Percentiles rank a stretch among this genome's conserved stretches.
These are phyloP conservation scores for Uropsilus gracilis DNA, from an alignment of 2,113 vertebrate species.

Conservation along the genomic window DNA sequence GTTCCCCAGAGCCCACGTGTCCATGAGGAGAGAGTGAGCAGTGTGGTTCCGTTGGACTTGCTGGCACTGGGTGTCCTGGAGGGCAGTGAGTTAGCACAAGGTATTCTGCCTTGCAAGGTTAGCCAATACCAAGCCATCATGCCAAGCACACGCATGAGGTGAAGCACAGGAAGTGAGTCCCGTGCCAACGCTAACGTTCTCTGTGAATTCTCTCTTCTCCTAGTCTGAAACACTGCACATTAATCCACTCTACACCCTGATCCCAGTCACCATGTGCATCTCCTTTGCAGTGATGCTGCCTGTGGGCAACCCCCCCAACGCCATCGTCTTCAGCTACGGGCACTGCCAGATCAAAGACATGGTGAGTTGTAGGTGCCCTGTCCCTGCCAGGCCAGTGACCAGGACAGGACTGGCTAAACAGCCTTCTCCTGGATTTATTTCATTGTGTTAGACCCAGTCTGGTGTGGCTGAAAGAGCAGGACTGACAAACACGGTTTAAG, in stretches of 20 bases:
- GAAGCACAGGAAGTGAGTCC: not conserved
- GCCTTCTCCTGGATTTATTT: not conserved
- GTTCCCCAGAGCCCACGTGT: not conserved
- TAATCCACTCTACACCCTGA: constrained; percentile 97
- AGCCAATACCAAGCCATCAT: not conserved
- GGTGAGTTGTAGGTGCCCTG: constrained; percentile 85
- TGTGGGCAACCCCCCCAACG: constrained; percentile 98
- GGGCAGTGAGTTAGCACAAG: not conserved
- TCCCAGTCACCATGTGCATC: constrained; percentile 98
- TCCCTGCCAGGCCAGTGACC: not conserved
- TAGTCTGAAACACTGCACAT: constrained; percentile 97
- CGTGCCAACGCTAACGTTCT: not conserved
- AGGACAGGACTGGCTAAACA: not conserved
- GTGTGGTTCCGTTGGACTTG: not conserved
- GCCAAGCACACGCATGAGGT: fast-evolving
- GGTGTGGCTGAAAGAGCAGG: not conserved
- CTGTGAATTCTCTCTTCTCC: constrained; percentile 51
- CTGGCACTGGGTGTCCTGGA: not conserved
- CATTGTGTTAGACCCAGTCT: not conserved
- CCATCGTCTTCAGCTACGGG: constrained; percentile 98
- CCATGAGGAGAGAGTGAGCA: not conserved
- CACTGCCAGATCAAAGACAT: constrained; percentile 98
- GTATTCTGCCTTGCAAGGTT: not conserved
- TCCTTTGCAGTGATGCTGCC: constrained; percentile 99
- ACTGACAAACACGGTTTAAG: not conserved